Conservation (phyloP, 2,113 vertebrate species). For the Scolopax mira region DNA sequence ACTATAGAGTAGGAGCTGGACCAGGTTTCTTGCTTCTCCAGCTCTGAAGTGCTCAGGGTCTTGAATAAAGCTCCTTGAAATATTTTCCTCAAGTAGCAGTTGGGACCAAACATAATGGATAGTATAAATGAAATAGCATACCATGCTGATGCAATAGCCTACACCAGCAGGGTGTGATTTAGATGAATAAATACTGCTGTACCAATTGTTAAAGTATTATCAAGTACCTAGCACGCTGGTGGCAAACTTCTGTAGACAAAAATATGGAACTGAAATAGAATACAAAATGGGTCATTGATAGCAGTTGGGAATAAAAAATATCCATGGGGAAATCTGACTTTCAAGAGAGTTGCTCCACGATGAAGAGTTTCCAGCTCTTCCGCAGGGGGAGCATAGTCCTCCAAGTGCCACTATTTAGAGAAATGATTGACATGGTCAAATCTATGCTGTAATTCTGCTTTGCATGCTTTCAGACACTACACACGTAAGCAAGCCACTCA, state of each 20-base stretch:
- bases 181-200: background rate
- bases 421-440: rapidly evolving
- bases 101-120: background rate
- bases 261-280: background rate
- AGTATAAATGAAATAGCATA: background rate
- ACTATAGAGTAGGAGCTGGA: background rate
- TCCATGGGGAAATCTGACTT: background rate
- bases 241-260: background rate
- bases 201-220: background rate
- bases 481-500: background rate
- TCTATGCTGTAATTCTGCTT: background rate
- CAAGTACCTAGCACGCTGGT: background rate
- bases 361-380: background rate
- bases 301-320: background rate
- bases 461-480: background rate
- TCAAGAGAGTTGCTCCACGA: background rate
- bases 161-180: background rate
- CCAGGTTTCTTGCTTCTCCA: background rate
- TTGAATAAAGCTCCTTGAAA: background rate
- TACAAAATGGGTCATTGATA: background rate
- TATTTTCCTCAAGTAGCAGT: background rate
- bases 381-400: background rate
- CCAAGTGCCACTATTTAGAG: background rate
- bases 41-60: background rate
- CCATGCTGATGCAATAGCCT: background rate